Evolutionary conservation across 2,113 vertebrate species (phyloP).

Genomic region (Oryzias melastigma): DNA sequence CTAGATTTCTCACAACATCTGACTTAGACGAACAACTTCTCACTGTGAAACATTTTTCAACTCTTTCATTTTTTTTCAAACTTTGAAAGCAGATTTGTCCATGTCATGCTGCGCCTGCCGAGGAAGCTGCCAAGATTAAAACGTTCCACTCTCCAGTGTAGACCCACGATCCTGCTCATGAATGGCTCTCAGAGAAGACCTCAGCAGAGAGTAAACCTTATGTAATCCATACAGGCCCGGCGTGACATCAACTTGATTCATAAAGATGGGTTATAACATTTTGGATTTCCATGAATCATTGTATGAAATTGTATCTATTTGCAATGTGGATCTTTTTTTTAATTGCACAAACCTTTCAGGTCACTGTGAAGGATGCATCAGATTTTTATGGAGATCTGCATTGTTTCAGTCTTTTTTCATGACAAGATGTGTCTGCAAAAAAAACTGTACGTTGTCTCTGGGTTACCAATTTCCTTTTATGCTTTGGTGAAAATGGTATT

Average conservation of each 20-base stretch:
- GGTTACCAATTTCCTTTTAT: no score
- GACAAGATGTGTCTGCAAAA: no score
- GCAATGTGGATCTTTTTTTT: no score
- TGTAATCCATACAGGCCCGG: not conserved
- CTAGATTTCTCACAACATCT: not conserved
- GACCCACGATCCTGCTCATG: not conserved
- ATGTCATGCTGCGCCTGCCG: not conserved
- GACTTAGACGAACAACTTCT: not conserved
- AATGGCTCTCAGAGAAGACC: not conserved
- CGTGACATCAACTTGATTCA: not conserved
- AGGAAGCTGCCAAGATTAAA: not conserved
- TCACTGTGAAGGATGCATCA: no score
- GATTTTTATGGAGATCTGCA: no score
- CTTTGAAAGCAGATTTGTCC: not conserved
- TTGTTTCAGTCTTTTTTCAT: no score
- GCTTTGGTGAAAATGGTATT: not conserved
- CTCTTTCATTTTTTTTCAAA: no score
- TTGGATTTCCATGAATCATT: no score
- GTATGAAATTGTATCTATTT: no score
- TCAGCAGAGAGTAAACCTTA: not conserved
- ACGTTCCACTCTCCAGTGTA: not conserved
- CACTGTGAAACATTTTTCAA: not conserved
- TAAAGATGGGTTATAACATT: not conserved
- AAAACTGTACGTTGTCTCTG: no score
- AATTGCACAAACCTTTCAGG: no score